Evolutionary conservation across 2,888 invertebrate genomes (phyloP).

Genomic region (Nomada goodeniana): DNA sequence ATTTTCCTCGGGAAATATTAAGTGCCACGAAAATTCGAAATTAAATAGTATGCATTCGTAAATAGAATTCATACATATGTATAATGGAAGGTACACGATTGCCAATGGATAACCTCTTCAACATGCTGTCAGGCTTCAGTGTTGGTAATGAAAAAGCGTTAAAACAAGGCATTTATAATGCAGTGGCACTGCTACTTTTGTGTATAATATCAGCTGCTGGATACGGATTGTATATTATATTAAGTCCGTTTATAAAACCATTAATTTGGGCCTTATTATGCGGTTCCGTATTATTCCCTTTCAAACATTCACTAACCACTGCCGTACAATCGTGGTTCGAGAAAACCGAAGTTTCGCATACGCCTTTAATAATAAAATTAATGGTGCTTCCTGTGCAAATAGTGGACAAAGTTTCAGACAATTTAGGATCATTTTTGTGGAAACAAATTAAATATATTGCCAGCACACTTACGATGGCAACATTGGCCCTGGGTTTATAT

Average conservation of each 20-base stretch:
- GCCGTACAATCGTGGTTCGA: conserved; percentile 92
- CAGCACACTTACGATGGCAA: conserved; percentile 82
- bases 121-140: conserved; percentile 89
- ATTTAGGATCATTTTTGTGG: conserved; percentile 89
- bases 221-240: conserved; percentile 92
- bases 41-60: conserved; percentile 40
- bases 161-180: conserved; percentile 96
- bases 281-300: conserved; percentile 98
- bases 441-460: conserved; percentile 88
- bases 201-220: conserved; percentile 89
- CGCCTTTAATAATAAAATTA: conserved; percentile 88
- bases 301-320: conserved; percentile 93
- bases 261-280: conserved; percentile 97
- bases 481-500: conserved; percentile 88
- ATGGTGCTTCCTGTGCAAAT: conserved; percentile 90
- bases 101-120: conserved; percentile 89
- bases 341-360: conserved; percentile 88
- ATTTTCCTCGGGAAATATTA: background rate
- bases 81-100: conserved; percentile 84
- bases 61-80: conserved; percentile 31
- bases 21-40: conserved; percentile 28
- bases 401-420: conserved; percentile 90
- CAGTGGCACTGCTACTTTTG: conserved; percentile 92
- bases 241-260: conserved; percentile 97
- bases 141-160: conserved; percentile 94